phyloP scores from a whole-genome alignment of 2,113 vertebrate species.

The Ploceus nigricollis region DNA sequence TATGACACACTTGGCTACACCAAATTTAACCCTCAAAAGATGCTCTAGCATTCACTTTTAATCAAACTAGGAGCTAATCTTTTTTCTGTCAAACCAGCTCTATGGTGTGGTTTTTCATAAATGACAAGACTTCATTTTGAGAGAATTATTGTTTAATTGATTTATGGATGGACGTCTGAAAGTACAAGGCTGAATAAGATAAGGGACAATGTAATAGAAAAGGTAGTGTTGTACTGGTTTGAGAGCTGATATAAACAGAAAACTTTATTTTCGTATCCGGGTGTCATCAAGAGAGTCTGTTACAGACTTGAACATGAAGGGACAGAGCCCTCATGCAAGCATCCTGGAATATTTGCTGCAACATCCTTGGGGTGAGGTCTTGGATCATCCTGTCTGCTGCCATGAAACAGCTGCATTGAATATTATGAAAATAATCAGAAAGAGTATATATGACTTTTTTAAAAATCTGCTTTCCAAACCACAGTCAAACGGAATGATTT shows the following conservation, averaged over 20 bases:
- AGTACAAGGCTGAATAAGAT: neutral
- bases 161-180: neutral
- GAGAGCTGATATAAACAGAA: neutral
- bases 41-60: neutral
- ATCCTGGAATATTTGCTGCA: neutral
- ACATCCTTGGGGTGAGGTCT: accelerated
- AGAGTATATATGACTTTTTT: neutral
- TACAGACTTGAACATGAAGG: neutral
- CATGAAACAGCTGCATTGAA: neutral
- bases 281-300: neutral
- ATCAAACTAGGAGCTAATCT: accelerated
- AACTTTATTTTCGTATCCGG: neutral
- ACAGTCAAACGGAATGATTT: neutral
- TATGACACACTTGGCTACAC: neutral
- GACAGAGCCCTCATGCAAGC: neutral
- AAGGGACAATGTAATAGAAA: neutral
- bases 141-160: neutral
- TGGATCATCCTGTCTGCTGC: neutral
- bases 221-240: neutral
- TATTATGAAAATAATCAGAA: neutral
- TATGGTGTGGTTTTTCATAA: neutral
- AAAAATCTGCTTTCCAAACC: neutral
- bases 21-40: neutral
- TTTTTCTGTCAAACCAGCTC: neutral
- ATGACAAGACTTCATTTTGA: neutral